Conservation (phyloP, 2,797 vertebrate genomes). For the Acanthopagrus latus region DNA sequence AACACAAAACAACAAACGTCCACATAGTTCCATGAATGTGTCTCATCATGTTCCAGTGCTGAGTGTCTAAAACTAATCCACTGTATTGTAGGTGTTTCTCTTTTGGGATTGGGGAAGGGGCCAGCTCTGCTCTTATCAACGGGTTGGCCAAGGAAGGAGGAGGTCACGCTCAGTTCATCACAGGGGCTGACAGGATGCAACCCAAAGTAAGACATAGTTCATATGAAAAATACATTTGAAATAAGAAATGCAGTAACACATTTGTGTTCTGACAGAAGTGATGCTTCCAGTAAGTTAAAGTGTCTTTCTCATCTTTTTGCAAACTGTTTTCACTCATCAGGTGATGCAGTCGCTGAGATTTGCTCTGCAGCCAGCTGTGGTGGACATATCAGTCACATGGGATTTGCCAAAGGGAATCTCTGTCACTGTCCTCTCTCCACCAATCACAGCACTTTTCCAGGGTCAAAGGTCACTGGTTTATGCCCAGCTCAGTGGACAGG, state of each 20-base stretch:
- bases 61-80: no score
- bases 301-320: neutral
- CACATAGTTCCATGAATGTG: no score
- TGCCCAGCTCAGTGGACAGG: constrained; percentile 78
- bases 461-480: constrained; percentile 87
- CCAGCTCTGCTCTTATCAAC: constrained; percentile 88
- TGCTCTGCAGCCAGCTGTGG: constrained; percentile 84
- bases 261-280: no score
- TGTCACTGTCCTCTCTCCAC: constrained; percentile 79
- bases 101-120: constrained; percentile 26
- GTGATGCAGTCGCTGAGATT: constrained; percentile 86
- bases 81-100: no score
- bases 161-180: constrained; percentile 89
- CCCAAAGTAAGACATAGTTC: no score
- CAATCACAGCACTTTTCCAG: constrained; percentile 83
- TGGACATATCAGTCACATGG: constrained; percentile 75
- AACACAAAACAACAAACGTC: no score
- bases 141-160: constrained; percentile 85
- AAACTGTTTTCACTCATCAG: constrained; percentile 53
- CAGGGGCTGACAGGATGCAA: constrained; percentile 4
- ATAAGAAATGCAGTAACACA: no score
- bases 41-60: no score
- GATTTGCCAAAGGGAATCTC: constrained; percentile 80
- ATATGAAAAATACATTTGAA: no score
- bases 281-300: neutral